phyloP scores from a whole-genome alignment of 2,888 invertebrate species.

The Hedya salicella region DNA sequence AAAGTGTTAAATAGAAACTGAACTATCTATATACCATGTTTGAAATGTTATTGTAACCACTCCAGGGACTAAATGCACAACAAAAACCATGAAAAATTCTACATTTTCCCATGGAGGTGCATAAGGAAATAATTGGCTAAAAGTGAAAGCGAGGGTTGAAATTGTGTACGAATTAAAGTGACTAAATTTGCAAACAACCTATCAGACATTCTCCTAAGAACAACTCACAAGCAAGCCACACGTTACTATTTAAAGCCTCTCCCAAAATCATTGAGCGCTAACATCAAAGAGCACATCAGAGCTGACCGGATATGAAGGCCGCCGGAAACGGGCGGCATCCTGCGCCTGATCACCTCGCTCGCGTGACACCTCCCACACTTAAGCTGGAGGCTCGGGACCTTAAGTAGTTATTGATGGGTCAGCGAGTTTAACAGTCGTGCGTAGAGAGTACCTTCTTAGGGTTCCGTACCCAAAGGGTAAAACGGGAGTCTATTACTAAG shows the following conservation, averaged over 20 bases:
- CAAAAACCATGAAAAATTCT: no score
- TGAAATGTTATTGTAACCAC: no score
- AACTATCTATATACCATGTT: no score
- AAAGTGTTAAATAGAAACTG: no score
- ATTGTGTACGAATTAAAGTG: no score
- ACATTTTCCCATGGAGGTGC: no score
- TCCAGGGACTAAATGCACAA: no score
- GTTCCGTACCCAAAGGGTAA: not conserved
- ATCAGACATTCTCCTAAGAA: not conserved
- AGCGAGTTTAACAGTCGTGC: not conserved
- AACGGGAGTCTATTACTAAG: no score
- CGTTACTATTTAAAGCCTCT: not conserved
- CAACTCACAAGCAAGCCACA: not conserved
- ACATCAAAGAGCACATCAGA: constrained; percentile 44
- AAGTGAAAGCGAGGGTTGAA: no score
- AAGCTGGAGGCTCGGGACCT: not conserved
- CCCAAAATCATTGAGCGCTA: constrained; percentile 30
- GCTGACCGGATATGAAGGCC: constrained; percentile 56
- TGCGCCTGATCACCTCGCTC: constrained; percentile 50
- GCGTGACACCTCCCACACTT: constrained; percentile 46
- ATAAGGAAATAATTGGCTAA: no score
- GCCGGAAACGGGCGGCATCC: constrained; percentile 51
- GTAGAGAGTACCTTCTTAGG: not conserved
- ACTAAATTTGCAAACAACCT: no score
- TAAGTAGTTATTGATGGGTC: not conserved